Evolutionary conservation across 53 echinoderm and acorn worm genomes (phyloP), one percentile per base, ranked within the genome.

Genomic region (Hippasteria phrygiana): DNA sequence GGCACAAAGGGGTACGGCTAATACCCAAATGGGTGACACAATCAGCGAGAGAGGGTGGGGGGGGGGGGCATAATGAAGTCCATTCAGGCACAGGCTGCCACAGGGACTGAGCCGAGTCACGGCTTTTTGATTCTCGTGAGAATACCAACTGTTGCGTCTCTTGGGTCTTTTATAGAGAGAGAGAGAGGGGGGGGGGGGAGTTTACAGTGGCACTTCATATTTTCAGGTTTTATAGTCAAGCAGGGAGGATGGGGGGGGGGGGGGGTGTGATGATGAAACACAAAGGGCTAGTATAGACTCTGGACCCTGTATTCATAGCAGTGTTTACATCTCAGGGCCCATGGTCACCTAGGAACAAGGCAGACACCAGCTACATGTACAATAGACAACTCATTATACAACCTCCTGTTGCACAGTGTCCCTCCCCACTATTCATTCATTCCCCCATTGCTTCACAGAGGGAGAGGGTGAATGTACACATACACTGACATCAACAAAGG

Each of bases 11-110:
- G 64, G 81, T 43, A 63, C 7, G 81, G 63, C 62, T 81, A 65
- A 81, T 81, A 64, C 42, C 81, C 81, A 65, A 81, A 81, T 64
- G 81, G 81, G 55, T 43, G 81, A 81, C 81, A 81, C 81, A 81
- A 81, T 81, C 81, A 43, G 64, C 14, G 26, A 43, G 63, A 45
- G 24, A 20, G 22, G 5, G 36, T 9, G 4, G 10, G 17, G 8
- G 1, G 24, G 72, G 43, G 36, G 32, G 4, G 26, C 20, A 59
- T 59, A 75, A 76, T 76, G 33, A 32, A 18, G 48, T 5, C 81
- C 41, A 81, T 81, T 81, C 81, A 81, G 16, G 26, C 62, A 10
- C 62, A 4, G 16, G 63, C 62, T 32, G 63, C 80, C 42, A 55
- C 40, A 14, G 27, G 63, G 63, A 63, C 64, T 0, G 12, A 55